A percentile compares a stretch with the other conserved stretches of the same genome.
Evolutionary conservation across 2,888 invertebrate genomes (phyloP).

Genomic region (Netelia inedita): DNA sequence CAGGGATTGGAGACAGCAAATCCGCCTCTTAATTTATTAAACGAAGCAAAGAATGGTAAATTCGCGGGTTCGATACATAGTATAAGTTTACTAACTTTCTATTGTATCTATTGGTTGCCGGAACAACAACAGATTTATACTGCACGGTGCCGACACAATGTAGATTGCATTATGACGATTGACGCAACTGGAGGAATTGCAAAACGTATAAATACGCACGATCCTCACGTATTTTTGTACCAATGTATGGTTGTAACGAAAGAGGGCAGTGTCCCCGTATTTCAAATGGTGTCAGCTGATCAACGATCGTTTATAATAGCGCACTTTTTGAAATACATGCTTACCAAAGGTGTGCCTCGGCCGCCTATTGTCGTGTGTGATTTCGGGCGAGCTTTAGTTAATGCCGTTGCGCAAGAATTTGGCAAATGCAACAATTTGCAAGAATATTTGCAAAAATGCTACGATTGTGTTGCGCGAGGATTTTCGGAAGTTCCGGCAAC

Average conservation of each 20-base stretch:
- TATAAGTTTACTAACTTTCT: conserved; percentile 53
- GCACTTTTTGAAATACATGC: conserved; percentile 29
- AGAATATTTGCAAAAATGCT: conserved; percentile 68
- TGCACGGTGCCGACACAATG: conserved; percentile 49
- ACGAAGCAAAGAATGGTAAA: conserved; percentile 1
- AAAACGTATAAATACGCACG: conserved; percentile 28
- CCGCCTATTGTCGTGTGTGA: conserved; percentile 58
- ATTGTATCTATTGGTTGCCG: conserved; percentile 55
- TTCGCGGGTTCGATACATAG: conserved; percentile 58
- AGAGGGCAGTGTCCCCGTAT: conserved; percentile 55
- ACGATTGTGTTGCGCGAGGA: conserved; percentile 31
- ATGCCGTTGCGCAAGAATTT: conserved; percentile 66
- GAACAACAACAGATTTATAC: conserved; percentile 57
- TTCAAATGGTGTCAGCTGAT: conserved; percentile 54
- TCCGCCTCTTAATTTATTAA: conserved; percentile 11
- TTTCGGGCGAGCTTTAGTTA: conserved; percentile 58
- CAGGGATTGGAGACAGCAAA: conserved; percentile 17
- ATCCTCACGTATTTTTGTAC: conserved; percentile 53
- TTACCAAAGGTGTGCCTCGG: conserved; percentile 29
- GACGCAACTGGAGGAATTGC: conserved; percentile 62
- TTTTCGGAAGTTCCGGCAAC: conserved; percentile 24
- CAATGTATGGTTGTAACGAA: conserved; percentile 51
- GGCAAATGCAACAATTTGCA: conserved; percentile 58
- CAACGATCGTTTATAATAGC: conserved; percentile 30
- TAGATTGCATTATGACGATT: conserved; percentile 44